Evolutionary conservation across 2,888 invertebrate genomes (phyloP), one percentile per base, ranked within the genome.

Genomic region (Chironomus riparius): DNA sequence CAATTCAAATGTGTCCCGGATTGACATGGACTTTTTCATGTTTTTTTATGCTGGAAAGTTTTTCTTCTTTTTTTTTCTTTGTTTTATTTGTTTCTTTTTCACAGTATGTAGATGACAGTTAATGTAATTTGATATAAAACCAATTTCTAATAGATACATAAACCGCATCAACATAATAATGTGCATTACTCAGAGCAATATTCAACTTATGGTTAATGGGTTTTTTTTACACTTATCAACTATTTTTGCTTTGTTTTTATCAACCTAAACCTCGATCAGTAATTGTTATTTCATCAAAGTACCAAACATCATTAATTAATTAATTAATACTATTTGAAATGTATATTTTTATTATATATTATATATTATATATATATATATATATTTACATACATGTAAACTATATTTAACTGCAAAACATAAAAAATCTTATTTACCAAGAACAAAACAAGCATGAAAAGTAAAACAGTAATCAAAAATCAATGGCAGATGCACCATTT

Each of bases 401-500:
- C 65, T 21, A 24, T 13, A 24, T 10, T 38, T 38, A 38, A 38
- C 38, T 38, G 38, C 38, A 38, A 38, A 38, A 38, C 38, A 38
- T 38, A 38, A 38, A 38, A 38, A 38, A 38, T 38, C 38, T 38
- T 38, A 38, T 38, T 38, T 38, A 38, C 38, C 38, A 38, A 38
- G 38, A 38, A 38, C 38, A 38, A 38, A 38, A 38, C 38, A 38
- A 38, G 38, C 38, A 38, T 38, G 38, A 38, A 38, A 38, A 38
- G 38, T 38, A 38, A 38, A 38, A 38, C 38, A 38, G 38, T 38
- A 38, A 38, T 38, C 38, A 18, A 15, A 56, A 65, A 22, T 65
- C 65, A 65, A 65, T 65, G 65, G 65, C 65, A 65, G 65, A 65
- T 22, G 65, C 65, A 65, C 65, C 65, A 65, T 65, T 65, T 65